These are phyloP conservation scores for Brachymystax lenok DNA, from an alignment of 2,797 vertebrate species.

Conservation along the genomic window DNA sequence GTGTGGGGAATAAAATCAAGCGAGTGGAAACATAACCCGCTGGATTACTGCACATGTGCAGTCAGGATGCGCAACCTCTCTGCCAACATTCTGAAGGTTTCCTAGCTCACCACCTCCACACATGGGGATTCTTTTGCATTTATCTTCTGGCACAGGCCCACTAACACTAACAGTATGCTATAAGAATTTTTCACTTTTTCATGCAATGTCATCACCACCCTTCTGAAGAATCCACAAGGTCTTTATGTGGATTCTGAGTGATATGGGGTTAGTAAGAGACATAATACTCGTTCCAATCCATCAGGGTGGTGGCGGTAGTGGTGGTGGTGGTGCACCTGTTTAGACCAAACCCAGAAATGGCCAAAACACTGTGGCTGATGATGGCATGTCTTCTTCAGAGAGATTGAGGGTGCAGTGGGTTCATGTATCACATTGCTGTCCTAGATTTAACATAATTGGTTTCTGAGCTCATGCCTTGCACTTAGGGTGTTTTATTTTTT, in stretches of 20 bases:
- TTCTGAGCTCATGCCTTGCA: slow-evolving; percentile 58
- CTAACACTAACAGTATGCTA: slow-evolving; percentile 35
- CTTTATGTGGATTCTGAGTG: slow-evolving; percentile 60
- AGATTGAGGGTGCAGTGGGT: slow-evolving; percentile 45
- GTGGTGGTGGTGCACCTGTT: slow-evolving; percentile 69
- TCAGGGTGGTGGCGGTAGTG: slow-evolving; percentile 46
- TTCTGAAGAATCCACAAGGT: slow-evolving; percentile 50
- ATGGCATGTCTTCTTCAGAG: slow-evolving; percentile 53
- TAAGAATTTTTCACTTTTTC: slow-evolving; percentile 43
- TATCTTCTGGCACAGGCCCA: slow-evolving; percentile 56
- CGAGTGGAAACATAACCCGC: slow-evolving; percentile 50
- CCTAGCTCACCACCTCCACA: slow-evolving; percentile 62
- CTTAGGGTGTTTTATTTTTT: slow-evolving; percentile 27
- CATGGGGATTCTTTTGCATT: slow-evolving; percentile 52
- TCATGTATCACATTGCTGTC: not conserved
- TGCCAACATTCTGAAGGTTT: slow-evolving; percentile 55
- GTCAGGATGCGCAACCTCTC: slow-evolving; percentile 24
- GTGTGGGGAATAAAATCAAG: slow-evolving; percentile 37
- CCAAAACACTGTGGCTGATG: slow-evolving; percentile 49
- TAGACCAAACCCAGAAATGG: slow-evolving; percentile 58
- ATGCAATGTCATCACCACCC: slow-evolving; percentile 44
- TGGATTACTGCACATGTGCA: slow-evolving; percentile 32
- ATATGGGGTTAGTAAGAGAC: slow-evolving; percentile 49
- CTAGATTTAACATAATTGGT: slow-evolving; percentile 21
- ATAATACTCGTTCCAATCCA: slow-evolving; percentile 50